Evolutionary conservation across 2,113 vertebrate genomes (phyloP), one percentile per base, ranked within the genome.

Genomic region (Peucedramus taeniatus): DNA sequence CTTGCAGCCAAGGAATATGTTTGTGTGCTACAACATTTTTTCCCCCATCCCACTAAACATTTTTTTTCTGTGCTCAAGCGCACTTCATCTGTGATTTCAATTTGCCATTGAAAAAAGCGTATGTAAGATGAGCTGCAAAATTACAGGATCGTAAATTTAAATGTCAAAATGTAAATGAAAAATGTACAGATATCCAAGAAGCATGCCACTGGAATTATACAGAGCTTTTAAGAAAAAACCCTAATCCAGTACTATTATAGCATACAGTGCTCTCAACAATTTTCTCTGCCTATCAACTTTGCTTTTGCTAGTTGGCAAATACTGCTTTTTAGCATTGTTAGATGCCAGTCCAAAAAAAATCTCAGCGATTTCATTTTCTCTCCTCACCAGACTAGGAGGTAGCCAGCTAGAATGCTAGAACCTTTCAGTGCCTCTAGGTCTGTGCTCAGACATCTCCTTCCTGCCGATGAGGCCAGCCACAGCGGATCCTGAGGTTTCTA

Each of bases 61-160:
- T 93, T 86, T 94, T 87, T 87, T 87, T 74, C 70, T 56, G 83
- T 75, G 89, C 95, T 94, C 75, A 72, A 97, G 72, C 13, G 0
- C 90, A 68, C 81, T 91, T 95, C 83, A 97, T 93, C 87, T 97
- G 75, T 65, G 95, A 97, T 93, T 90, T 95, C 93, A 83, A 82
- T 94, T 97, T 93, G 96, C 94, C 93, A 96, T 50, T 93, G 95
- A 95, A 79, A 96, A 96, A 74, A 93, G 54, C 3, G 13, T 57
- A 96, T 96, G 91, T 87, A 96, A 95, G 89, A 97, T 65, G 94
- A 96, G 95, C 93, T 97, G 88, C 60, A 97, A 97, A 97, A 97
- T 97, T 97, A 96, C 96, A 96, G 78, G 87, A 96, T 97, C 71
- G 83, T 76, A 96, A 90, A 90, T 96, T 97, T 91, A 96, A 96